Evolutionary conservation across 1,140 invertebrate genomes (phyloP), one percentile per base, ranked within the genome.

Genomic region (Drosophila jambulina): DNA sequence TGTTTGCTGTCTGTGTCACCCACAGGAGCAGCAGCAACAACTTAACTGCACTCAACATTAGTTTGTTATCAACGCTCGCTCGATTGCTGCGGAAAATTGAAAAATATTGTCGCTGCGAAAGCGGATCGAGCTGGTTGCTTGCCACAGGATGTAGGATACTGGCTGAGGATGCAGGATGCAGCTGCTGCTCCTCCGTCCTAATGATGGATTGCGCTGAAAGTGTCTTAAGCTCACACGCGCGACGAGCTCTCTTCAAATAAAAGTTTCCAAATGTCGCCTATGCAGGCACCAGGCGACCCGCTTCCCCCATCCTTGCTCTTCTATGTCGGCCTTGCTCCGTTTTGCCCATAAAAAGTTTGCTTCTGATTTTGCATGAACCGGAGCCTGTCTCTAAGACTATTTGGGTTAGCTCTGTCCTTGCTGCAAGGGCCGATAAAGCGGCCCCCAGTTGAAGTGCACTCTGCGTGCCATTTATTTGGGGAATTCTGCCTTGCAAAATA

Each of bases 21-120:
- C 46, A 42, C 63, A 53, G 57, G 25, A 63, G 19, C 10, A 12
- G 42, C 48, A 61, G 38, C 32, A 63, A 21, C 56, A 82, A 64
- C 64, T 69, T 78, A 67, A 59, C 48, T 79, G 83, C 75, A 87
- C 69, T 78, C 82, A 75, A 82, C 84, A 86, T 86, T 86, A 86
- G 85, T 88, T 87, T 88, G 77, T 78, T 87, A 84, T 87, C 84
- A 87, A 88, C 84, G 84, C 84, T 88, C 84, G 84, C 84, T 88
- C 80, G 84, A 90, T 90, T 90, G 82, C 81, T 90, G 70, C 45
- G 57, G 85, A 85, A 90, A 90, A 90, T 90, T 90, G 85, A 90
- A 90, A 90, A 90, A 85, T 76, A 90, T 90, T 91, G 86, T 90
- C 68, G 78, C 78, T 53, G 80, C 57, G 38, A 74, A 70, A 67